A percentile compares a stretch with the other conserved stretches of the same genome.
phyloP scores from a whole-genome alignment of 92 coral and sea anemone species.

The Scolanthus callimorphus region DNA sequence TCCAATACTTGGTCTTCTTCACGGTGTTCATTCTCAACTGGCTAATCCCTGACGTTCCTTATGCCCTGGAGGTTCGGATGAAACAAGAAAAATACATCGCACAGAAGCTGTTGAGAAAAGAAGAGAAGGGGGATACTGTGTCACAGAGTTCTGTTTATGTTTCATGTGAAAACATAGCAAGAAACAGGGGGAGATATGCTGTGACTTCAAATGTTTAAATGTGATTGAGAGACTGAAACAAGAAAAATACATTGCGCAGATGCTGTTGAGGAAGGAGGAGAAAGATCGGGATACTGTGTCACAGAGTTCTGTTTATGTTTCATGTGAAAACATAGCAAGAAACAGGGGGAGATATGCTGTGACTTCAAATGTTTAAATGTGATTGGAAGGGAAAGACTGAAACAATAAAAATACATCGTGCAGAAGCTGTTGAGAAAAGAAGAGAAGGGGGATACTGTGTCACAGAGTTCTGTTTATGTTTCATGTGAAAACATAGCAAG shows the following conservation, averaged over 20 bases:
- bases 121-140: conserved; percentile 52
- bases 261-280: conserved; percentile 76
- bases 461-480: not conserved
- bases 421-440: too few species aligned
- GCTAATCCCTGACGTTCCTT: conserved; percentile 94
- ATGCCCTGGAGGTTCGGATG: conserved; percentile 74
- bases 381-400: too few species aligned
- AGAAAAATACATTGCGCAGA: conserved; percentile 65
- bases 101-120: conserved; percentile 71
- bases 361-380: too few species aligned
- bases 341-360: too few species aligned
- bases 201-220: too few species aligned
- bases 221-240: too few species aligned
- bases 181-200: conserved; percentile 9
- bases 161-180: conserved; percentile 57
- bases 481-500: not conserved
- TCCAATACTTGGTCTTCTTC: conserved; percentile 91
- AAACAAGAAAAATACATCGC: conserved; percentile 90
- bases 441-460: not conserved
- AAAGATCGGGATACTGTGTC: not conserved
- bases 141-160: conserved; percentile 54
- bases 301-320: too few species aligned
- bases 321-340: not conserved
- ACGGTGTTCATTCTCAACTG: conserved; percentile 78
- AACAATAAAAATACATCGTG: too few species aligned